Conservation (phyloP, 2,888 invertebrate genomes). For the Thymelicus lineola region DNA sequence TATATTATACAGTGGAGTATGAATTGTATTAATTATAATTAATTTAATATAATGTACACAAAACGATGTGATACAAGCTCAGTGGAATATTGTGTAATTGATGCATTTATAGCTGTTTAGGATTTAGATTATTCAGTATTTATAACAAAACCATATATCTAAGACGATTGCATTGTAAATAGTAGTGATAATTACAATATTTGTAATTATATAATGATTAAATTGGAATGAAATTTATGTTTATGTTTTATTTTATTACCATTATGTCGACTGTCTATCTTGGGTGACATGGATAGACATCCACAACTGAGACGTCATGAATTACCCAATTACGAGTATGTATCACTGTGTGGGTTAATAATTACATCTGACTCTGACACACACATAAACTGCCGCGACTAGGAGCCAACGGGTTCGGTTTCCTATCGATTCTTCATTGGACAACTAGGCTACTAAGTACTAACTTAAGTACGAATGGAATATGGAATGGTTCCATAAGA, state of each 20-base stretch:
- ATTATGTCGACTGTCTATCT: too few species aligned
- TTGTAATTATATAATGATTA: conserved; percentile 76
- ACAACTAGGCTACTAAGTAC: too few species aligned
- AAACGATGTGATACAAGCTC: conserved; percentile 79
- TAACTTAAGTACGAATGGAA: too few species aligned
- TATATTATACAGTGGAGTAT: conserved; percentile 36
- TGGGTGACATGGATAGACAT: too few species aligned
- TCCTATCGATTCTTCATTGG: too few species aligned
- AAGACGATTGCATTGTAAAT: conserved; percentile 74
- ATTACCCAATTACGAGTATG: too few species aligned
- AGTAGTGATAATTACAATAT: conserved; percentile 77
- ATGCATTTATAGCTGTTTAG: conserved; percentile 73
- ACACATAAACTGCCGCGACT: too few species aligned
- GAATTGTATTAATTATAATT: conserved; percentile 31
- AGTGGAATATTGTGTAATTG: conserved; percentile 66
- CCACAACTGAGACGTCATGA: too few species aligned
- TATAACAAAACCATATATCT: conserved; percentile 74
- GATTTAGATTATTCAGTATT: conserved; percentile 62
- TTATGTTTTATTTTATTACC: conserved; percentile 39
- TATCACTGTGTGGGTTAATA: too few species aligned
- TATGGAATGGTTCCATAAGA: too few species aligned
- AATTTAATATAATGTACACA: conserved; percentile 64
- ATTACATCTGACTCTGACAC: too few species aligned
- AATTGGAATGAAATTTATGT: conserved; percentile 49
- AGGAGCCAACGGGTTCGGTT: too few species aligned